These are phyloP conservation scores for Andrena marginata DNA, from an alignment of 2,888 invertebrate genomes.

Conservation along the genomic window DNA sequence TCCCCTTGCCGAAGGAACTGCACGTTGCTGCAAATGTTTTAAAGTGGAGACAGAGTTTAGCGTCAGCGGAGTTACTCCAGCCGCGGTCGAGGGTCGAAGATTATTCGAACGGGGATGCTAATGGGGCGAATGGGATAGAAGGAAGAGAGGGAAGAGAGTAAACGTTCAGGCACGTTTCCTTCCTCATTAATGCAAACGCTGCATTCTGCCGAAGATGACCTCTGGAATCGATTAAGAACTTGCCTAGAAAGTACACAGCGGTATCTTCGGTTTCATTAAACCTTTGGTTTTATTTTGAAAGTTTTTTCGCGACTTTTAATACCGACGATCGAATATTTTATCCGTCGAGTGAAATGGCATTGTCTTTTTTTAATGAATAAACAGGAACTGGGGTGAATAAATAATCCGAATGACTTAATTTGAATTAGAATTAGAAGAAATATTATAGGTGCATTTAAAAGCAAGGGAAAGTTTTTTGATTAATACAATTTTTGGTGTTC, in stretches of 20 bases:
- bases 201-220: slow-evolving; percentile 12
- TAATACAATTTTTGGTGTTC: background rate
- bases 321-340: background rate
- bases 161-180: slow-evolving; percentile 34
- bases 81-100: slow-evolving; percentile 5
- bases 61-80: slow-evolving; percentile 8
- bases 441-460: background rate
- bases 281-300: background rate
- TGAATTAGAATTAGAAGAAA: background rate
- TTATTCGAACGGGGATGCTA: slow-evolving; percentile 14
- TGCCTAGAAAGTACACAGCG: background rate
- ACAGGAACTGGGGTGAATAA: background rate
- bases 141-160: slow-evolving; percentile 11
- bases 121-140: slow-evolving; percentile 13
- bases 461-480: background rate
- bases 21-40: background rate
- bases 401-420: background rate
- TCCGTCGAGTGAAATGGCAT: background rate
- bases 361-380: background rate
- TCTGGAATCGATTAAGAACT: slow-evolving; percentile 35
- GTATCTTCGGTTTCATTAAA: slow-evolving; percentile 14
- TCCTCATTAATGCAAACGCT: slow-evolving; percentile 49
- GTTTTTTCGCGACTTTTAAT: background rate
- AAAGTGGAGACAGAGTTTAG: slow-evolving; percentile 21
- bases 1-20: background rate